Evolutionary conservation across 2,113 vertebrate genomes (phyloP).

Genomic region (Smithornis capensis): DNA sequence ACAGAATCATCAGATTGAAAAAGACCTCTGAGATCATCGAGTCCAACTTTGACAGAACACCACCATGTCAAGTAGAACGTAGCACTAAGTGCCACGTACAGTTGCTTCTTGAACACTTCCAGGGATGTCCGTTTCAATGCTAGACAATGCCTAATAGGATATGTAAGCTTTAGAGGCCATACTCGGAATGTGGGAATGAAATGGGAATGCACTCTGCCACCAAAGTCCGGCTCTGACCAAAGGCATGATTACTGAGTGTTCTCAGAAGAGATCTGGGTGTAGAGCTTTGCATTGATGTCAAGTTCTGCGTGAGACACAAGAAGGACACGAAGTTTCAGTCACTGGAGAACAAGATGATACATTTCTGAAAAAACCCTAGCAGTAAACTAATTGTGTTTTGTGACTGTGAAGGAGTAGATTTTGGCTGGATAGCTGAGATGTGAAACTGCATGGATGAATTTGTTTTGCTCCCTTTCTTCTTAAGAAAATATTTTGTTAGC

Average conservation of each 20-base stretch:
- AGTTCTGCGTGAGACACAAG: fast-evolving
- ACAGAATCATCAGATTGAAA: no score
- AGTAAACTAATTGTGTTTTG: background rate
- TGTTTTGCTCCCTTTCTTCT: background rate
- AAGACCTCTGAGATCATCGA: background rate
- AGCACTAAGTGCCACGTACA: background rate
- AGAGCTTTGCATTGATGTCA: background rate
- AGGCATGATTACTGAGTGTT: fast-evolving
- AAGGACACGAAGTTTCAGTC: background rate
- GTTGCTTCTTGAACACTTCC: background rate
- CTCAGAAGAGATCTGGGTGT: background rate
- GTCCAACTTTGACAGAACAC: background rate
- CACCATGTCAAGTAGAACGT: no score
- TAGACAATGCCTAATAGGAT: no score
- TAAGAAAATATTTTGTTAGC: background rate
- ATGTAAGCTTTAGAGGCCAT: fast-evolving
- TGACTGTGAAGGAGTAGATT: background rate
- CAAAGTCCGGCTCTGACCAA: background rate
- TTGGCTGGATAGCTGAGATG: background rate
- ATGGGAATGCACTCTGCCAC: background rate
- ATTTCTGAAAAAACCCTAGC: background rate
- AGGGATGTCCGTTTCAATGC: no score
- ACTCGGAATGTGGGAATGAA: background rate
- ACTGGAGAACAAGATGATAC: background rate
- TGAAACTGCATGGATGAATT: background rate